Percentiles rank a stretch among this genome's conserved stretches.
These are phyloP conservation scores for Phyllostomus discolor DNA, from an alignment of 2,113 vertebrate genomes.

Conservation along the genomic window DNA sequence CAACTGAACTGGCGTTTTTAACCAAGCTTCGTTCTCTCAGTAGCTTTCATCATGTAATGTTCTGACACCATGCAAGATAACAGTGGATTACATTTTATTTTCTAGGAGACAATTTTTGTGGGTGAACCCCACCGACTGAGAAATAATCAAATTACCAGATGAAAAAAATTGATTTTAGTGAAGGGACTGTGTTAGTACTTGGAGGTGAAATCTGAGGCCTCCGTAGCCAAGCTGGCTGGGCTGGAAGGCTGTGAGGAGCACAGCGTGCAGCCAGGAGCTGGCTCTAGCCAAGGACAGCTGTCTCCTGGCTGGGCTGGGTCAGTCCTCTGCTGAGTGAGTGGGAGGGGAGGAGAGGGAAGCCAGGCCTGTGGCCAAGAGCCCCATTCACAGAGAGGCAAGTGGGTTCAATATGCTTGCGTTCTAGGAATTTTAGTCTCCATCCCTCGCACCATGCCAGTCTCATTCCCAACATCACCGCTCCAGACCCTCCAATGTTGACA, in stretches of 20 bases:
- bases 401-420: neutral
- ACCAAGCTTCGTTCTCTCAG: neutral
- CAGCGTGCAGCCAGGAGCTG: neutral
- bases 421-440: neutral
- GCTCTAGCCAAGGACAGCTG: neutral
- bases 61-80: neutral
- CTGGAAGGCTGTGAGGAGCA: neutral
- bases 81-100: neutral
- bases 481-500: neutral
- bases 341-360: neutral
- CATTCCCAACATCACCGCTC: neutral
- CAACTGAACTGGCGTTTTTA: neutral
- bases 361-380: neutral
- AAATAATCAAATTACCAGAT: conserved; percentile 46
- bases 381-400: neutral
- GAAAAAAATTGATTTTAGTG: neutral
- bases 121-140: neutral
- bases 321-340: neutral
- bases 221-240: neutral
- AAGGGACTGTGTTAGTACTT: neutral
- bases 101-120: neutral
- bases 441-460: neutral
- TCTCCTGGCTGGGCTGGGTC: neutral
- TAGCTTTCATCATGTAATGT: neutral
- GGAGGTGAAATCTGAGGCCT: conserved; percentile 37